Base-by-base conservation (phyloP, 2,113 vertebrate species). In the Phaetusa simplex region DNA sequence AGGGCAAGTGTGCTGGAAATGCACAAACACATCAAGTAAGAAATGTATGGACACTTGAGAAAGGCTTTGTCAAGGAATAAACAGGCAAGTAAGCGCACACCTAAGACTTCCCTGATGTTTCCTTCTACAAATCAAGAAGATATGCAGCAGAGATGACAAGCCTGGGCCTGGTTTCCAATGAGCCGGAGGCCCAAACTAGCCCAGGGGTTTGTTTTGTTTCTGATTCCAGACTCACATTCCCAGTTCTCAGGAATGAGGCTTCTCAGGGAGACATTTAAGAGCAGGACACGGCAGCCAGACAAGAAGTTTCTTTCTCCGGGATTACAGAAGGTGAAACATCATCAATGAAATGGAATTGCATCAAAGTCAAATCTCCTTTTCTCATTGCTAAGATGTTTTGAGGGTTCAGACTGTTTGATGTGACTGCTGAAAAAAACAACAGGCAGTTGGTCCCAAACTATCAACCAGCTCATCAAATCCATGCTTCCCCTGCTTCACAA, bases 71-170 rank as follows among this genome's bases (percentile, higher is more conserved):
- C 23, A 73, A 82, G 40, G 66, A 80, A 69, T 82, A 91, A 93
- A 91, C 53, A 76, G 34, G 58, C 26, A 82, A 80, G 19, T 61
- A 82, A 80, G 21, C 56, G 73, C 29, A 52, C 74, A 65, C 14
- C 50, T 55, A 52, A 87, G 20, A 40, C 73, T 77, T 52, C 18
- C 58, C 70, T 40, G 15, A 61, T 65, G 56, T 79, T 43, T 86
- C 56, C 56, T 95, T 71, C 78, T 43, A 91, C 40, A 93, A 82
- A 95, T 90, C 78, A 93, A 52, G 64, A 88, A 93, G 73, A 72
- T 67, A 65, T 4, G 7, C 9, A 85, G n/a, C 61, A 94, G 49
- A 87, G 43, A 72, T 72, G 47, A 82, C 27, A 91, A 77, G 27
- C 19, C 19, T 77, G 30, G 67, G 27, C 18, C 67, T 88, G 56